Base-by-base conservation (phyloP, 2,888 invertebrate species). In the Pherbina coryleti region DNA sequence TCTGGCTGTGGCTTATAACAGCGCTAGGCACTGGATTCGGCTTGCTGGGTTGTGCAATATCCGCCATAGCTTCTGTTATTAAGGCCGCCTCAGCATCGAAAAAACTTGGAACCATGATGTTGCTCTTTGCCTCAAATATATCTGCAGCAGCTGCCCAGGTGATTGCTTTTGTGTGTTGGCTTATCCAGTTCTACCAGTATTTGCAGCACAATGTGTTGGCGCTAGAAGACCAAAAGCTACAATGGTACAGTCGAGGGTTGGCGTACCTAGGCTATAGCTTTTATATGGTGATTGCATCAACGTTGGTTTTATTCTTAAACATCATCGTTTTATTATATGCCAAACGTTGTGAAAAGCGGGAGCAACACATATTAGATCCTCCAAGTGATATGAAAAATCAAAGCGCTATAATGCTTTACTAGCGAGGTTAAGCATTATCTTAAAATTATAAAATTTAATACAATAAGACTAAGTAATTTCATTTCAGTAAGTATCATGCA, bases 261-360 rank as follows among this genome's bases (percentile, higher is more conserved):
- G 95, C 97, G 0, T 93, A 94, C 82, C 91, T 97, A 57, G 97
- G 97, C 72, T 93, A 95, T 84, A 97, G 97, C 5, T 98, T 97
- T 89, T 98, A 96, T 79, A 82, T 90, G 82, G 87, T 90, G 37
- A 83, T 90, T 19, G 80, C 87, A 70, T 86, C 89, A 66, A 86
- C 89, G 80, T 79, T 90, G 80, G 84, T 90, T 78, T 86, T 90
- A 31, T 72, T 90, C 64, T 75, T 89, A 11, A 88, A 90, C 81
- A 82, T 90, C 17, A 83, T 84, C 3, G 80, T 90, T 31, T 76
- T 90, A 31, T 25, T 87, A 53, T 87, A 86, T 72, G 89, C 88
- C 49, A 86, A 83, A 57, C 84, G 85, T 31, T 84, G 85, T 8
- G 90, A 90, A 62, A 79, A 80, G 31, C 82, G 85, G 7, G 85